A percentile compares a stretch with the other conserved stretches of the same genome.
Conservation (phyloP, 2,888 invertebrate genomes). For the Drosophila maculinotata region DNA sequence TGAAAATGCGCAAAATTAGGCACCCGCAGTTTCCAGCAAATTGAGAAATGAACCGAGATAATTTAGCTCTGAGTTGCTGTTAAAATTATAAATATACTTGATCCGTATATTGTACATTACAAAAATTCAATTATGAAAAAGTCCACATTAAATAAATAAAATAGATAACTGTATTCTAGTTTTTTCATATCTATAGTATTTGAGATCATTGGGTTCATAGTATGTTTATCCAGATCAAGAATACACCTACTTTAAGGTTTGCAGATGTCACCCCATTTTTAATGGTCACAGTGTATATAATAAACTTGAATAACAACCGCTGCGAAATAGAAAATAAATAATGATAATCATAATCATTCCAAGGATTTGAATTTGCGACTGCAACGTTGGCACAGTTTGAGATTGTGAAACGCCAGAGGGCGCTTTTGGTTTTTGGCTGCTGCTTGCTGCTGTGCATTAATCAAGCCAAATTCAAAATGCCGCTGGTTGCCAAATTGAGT, state of each 20-base stretch:
- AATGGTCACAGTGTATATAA: too few relatives aligned
- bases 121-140: too few relatives aligned
- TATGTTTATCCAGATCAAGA: too few relatives aligned
- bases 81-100: too few relatives aligned
- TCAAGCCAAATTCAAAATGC: constrained; percentile 52
- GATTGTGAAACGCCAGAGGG: constrained; percentile 34
- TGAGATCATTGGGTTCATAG: too few relatives aligned
- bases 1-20: constrained; percentile 66
- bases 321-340: constrained; percentile 35
- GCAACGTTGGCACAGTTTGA: constrained; percentile 63
- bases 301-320: constrained; percentile 26
- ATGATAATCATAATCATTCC: constrained; percentile 37
- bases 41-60: constrained; percentile 19
- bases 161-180: too few relatives aligned
- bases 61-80: too few relatives aligned
- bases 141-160: too few relatives aligned
- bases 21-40: constrained; percentile 63
- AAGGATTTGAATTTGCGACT: constrained; percentile 22
- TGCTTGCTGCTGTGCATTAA: constrained; percentile 30
- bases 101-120: too few relatives aligned
- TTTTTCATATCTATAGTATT: too few relatives aligned
- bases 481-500: constrained; percentile 48
- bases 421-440: constrained; percentile 12
- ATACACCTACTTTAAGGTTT: neutral
- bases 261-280: neutral